These are phyloP conservation scores for Microcebus ravelobensis DNA, from an alignment of 2,113 vertebrate species.

Conservation along the genomic window DNA sequence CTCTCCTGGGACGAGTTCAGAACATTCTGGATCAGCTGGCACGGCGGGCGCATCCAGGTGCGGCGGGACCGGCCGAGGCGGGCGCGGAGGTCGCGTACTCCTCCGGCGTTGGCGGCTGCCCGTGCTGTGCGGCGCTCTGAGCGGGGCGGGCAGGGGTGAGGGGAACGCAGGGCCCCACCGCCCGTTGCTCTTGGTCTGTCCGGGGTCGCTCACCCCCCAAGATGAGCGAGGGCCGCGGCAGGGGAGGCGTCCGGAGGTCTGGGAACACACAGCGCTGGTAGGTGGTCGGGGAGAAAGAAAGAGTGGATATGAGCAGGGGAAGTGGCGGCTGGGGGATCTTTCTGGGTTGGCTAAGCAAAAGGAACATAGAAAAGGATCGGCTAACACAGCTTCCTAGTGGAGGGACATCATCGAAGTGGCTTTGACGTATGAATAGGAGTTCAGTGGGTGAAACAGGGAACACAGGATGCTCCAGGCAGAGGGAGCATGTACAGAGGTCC, in stretches of 20 bases:
- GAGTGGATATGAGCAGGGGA: not conserved
- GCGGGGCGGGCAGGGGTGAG: fast-evolving
- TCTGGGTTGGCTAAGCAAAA: not conserved
- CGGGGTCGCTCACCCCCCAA: not conserved
- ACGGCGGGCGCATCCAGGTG: constrained; percentile 89
- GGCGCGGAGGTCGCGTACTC: fast-evolving
- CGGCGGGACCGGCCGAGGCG: not conserved
- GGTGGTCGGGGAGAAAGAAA: not conserved
- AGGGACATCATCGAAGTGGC: not conserved
- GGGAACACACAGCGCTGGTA: not conserved
- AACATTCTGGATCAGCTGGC: constrained; percentile 96
- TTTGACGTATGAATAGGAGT: constrained; percentile 19
- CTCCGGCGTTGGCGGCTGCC: not conserved
- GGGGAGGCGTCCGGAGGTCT: not conserved
- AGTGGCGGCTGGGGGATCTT: not conserved
- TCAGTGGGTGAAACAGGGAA: not conserved
- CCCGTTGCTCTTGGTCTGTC: not conserved
- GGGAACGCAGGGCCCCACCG: not conserved
- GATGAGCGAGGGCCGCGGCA: not conserved
- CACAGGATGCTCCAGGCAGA: not conserved
- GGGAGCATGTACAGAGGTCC: not conserved
- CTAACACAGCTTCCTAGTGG: not conserved
- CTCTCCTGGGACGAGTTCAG: constrained; percentile 97
- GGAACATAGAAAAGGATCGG: not conserved
- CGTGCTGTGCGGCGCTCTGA: not conserved